Evolutionary conservation across 1,140 invertebrate genomes (phyloP).

Genomic region (Aphis gossypii): DNA sequence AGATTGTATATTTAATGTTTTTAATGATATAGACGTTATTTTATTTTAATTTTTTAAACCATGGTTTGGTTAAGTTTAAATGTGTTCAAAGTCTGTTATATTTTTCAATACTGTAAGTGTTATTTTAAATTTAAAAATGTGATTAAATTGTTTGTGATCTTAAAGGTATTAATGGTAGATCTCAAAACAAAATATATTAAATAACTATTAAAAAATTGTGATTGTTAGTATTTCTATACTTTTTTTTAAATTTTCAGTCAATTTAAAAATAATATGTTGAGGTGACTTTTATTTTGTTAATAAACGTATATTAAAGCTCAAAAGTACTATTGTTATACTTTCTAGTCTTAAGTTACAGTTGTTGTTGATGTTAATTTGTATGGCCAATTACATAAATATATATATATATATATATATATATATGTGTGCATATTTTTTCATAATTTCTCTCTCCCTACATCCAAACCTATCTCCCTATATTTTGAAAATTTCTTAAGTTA

Average conservation of each 20-base stretch:
- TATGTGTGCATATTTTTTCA: background rate
- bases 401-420: background rate
- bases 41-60: too few species aligned
- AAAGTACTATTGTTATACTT: too few species aligned
- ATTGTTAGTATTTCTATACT: background rate
- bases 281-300: background rate
- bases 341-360: background rate
- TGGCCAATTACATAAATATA: too few species aligned
- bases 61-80: too few species aligned
- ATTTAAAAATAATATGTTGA: background rate
- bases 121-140: too few species aligned
- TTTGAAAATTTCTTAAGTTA: background rate
- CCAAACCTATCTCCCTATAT: background rate
- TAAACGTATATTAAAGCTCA: background rate
- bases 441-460: constrained; percentile 5
- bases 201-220: background rate
- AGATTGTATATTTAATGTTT: too few species aligned
- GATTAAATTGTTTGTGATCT: too few species aligned
- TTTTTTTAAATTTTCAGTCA: background rate
- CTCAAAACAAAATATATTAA: background rate
- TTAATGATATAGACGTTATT: too few species aligned
- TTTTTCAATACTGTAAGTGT: too few species aligned
- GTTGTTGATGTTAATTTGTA: background rate
- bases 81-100: too few species aligned
- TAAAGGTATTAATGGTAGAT: too few species aligned